Evolutionary conservation across 2,797 vertebrate species (phyloP).

Genomic region (Acanthornis magna): DNA sequence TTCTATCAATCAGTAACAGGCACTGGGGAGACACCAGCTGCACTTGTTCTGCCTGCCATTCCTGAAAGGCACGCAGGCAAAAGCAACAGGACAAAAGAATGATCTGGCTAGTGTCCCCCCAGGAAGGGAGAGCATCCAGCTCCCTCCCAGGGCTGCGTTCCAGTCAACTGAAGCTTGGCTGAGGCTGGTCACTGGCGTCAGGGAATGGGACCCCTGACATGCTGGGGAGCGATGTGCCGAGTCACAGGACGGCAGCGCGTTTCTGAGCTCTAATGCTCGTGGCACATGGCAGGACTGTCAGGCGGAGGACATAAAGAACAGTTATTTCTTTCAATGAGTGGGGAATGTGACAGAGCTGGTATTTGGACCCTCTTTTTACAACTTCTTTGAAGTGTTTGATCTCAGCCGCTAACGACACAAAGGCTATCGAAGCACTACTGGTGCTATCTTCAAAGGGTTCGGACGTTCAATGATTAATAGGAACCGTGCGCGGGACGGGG

Average conservation of each 20-base stretch:
- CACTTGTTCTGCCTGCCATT: not conserved
- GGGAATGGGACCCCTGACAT: not conserved
- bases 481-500: not conserved
- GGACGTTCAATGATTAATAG: conserved; percentile 39
- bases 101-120: not conserved
- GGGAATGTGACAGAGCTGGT: not conserved
- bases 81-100: not conserved
- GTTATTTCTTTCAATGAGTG: not conserved
- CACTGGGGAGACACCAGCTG: not conserved
- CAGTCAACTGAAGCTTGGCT: not conserved
- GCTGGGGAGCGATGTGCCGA: not conserved
- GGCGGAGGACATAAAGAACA: not conserved
- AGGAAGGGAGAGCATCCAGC: not conserved
- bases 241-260: not conserved
- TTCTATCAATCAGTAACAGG: not conserved
- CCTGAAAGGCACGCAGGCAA: not conserved
- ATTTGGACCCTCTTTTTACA: conserved; percentile 41
- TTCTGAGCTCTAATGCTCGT: not conserved
- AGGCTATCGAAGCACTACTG: not conserved
- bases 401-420: not conserved
- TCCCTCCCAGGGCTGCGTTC: not conserved
- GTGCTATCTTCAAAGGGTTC: conserved; percentile 48
- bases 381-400: conserved; percentile 63
- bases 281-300: not conserved
- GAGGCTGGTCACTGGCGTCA: not conserved